phyloP scores from a whole-genome alignment of 2,797 vertebrate species.

The Typhlichthys subterraneus region DNA sequence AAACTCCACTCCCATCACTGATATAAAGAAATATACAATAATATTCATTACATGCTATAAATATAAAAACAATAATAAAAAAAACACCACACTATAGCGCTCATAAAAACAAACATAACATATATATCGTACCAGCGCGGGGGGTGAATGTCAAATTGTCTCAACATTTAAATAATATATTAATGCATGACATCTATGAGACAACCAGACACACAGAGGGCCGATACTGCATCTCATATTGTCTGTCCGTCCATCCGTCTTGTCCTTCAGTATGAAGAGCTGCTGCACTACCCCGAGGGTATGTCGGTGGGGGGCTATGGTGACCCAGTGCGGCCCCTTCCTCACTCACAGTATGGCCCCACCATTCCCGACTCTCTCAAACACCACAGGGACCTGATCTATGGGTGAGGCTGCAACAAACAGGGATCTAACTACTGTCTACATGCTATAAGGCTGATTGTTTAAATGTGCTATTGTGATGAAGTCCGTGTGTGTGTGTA shows the following conservation, averaged over 20 bases:
- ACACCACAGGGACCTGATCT: slow-evolving; percentile 84
- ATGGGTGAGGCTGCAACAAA: slow-evolving; percentile 66
- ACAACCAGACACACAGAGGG: too few species aligned
- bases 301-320: slow-evolving; percentile 79
- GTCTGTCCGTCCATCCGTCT: slow-evolving; percentile 44
- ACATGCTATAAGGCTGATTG: slow-evolving; percentile 1
- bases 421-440: slow-evolving; percentile 15
- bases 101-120: too few species aligned
- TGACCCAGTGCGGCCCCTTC: slow-evolving; percentile 75
- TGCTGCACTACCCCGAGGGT: slow-evolving; percentile 82
- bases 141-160: slow-evolving; percentile 29
- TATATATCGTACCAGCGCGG: background rate
- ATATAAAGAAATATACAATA: too few species aligned
- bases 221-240: slow-evolving; percentile 39
- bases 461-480: slow-evolving; percentile 5
- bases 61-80: too few species aligned
- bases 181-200: background rate
- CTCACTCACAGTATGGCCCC: slow-evolving; percentile 74
- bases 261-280: slow-evolving; percentile 81
- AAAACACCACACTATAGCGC: too few species aligned
- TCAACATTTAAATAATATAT: slow-evolving; percentile 43
- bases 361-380: slow-evolving; percentile 79
- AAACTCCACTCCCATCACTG: too few species aligned
- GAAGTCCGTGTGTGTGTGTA: slow-evolving; percentile 28
- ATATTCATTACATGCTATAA: too few species aligned